Base-by-base conservation (phyloP, 2,888 invertebrate genomes). In the Ypsolopha sequella region DNA sequence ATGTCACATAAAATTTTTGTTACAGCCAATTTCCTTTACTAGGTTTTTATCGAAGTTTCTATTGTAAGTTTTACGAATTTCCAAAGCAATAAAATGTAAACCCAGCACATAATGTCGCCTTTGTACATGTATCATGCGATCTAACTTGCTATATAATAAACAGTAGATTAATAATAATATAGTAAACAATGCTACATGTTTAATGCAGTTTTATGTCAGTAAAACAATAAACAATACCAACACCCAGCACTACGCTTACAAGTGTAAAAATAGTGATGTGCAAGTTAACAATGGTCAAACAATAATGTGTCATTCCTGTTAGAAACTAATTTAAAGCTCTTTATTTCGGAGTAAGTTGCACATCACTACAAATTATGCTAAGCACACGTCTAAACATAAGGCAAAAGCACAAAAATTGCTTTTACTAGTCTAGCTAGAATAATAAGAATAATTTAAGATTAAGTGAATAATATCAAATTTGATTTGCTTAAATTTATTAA, bases 1-100 rank as follows among this genome's bases (percentile, higher is more conserved):
- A 50, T 50, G 50, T 13, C 10, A 8, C 50, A 43, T 43, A 50
- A 56, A 52, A 49, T 65, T 65, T 65, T 54, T 65, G 61, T 65
- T 64, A 58, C 65, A 65, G 65, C 60, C 45, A 38, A 33, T 50
- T 43, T 43, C 11, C 33, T 41, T 48, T 33, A 48, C 41, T 48
- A 48, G 33, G 41, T 48, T 39, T 48, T 48, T 48, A 48, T 48
- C 6, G 48, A 48, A 41, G 48, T 47, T 36, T 39, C 39, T 7
- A 39, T 38, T 48, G 48, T 48, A 48, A 48, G 48, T 48, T 48
- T 33, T 33, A 47, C 36, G 14, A 36, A 45, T 13, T 45, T 34
- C 45, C 10, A 24, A 34, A 33, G n/a, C 24, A 35, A 45, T 45
- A 33, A 24, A 45, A 45, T 24, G 10, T 45, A 41, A 41, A 48